A percentile compares a stretch with the other conserved stretches of the same genome.
These are phyloP conservation scores for Glaucomys volans DNA, from an alignment of 2,113 vertebrate genomes.

Conservation along the genomic window DNA sequence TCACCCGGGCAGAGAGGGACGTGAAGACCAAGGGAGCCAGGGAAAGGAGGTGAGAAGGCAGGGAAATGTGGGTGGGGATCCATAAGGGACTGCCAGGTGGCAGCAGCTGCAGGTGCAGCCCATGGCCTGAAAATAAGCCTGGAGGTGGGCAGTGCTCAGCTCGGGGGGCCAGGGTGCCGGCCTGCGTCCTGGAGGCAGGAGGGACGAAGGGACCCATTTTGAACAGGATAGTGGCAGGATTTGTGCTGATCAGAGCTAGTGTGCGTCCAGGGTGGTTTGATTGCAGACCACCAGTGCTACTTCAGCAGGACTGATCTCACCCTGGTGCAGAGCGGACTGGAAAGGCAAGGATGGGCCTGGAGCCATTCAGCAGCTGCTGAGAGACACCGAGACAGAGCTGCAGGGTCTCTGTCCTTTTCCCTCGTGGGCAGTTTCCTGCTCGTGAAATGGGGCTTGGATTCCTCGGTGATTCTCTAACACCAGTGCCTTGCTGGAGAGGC, in stretches of 20 bases:
- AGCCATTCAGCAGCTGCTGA: neutral
- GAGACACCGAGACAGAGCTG: fast-evolving
- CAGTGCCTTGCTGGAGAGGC: fast-evolving
- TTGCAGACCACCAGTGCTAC: neutral
- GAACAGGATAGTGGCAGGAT: neutral
- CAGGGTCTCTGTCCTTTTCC: neutral
- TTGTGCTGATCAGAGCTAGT: neutral
- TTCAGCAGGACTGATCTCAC: neutral
- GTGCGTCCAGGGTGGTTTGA: neutral
- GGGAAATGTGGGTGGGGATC: fast-evolving
- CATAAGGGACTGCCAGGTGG: fast-evolving
- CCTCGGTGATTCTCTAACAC: neutral
- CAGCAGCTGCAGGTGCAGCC: fast-evolving
- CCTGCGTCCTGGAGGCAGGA: neutral
- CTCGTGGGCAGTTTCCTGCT: neutral
- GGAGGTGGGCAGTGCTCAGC: fast-evolving
- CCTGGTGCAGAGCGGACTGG: fast-evolving
- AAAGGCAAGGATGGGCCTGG: fast-evolving
- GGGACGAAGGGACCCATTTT: neutral
- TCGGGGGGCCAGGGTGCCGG: neutral
- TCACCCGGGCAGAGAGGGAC: fast-evolving
- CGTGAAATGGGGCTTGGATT: fast-evolving
- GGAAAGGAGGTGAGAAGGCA: neutral
- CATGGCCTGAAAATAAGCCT: neutral
- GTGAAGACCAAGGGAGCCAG: neutral